Evolutionary conservation across 2,113 vertebrate species (phyloP), one percentile per base, ranked within the genome.

Genomic region (Nesospiza acunhae): DNA sequence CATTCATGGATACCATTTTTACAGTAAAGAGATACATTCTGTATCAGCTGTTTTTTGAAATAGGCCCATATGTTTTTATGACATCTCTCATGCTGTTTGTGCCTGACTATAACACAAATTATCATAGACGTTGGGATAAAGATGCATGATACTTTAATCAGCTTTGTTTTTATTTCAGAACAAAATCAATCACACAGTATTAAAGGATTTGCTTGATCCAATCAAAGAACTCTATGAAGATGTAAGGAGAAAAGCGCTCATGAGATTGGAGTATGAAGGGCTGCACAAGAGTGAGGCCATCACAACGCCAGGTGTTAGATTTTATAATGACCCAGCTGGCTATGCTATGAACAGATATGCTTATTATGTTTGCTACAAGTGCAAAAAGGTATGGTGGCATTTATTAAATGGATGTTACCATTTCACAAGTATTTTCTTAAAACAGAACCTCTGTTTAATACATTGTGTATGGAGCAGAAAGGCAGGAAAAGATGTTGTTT

Each of bases 291-390:
- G 99, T 15, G 99, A 99, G 96, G 99, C 99, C 21, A 99, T 99
- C 91, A 99, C 99, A 16, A 99, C 99, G 5, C 98, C 99, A 3
- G 99, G 99, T 30, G 99, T 99, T 69, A 99, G 99, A 58, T 99
- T 99, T 97, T 98, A 99, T 94, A 99, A 98, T 41, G 99, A 99
- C 95, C 99, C 99, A 10, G 99, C 99, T 84, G 99, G 99, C 96
- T 99, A 99, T 47, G 99, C 99, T 77, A 99, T 99, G 99, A 99
- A 99, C 96, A 98, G 99, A 99, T 99, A 99, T 0, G 99, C 99
- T 81, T 99, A 99, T 92, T 99, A 99, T 49, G 99, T 99, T 91
- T 99, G 99, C 98, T 99, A 98, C 98, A 99, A 99, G 95, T 99
- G 99, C 98, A 99, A 99, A 97, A 99, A 99, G 99, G 99, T 99